phyloP scores from a whole-genome alignment of 92 coral and sea anemone species.

The Actinernus sp. region DNA sequence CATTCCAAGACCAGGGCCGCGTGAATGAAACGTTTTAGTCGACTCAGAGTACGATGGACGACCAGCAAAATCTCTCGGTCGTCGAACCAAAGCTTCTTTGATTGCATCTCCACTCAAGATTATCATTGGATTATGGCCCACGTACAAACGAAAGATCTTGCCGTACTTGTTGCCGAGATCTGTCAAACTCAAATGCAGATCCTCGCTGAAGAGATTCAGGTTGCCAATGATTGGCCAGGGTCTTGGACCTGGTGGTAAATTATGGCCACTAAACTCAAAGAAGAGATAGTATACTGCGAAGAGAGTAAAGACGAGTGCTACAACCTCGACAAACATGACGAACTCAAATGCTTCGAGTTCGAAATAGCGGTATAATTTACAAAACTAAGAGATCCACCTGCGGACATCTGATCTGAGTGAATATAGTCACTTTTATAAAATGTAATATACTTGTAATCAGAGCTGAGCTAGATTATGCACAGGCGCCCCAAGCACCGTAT shows the following conservation, averaged over 20 bases:
- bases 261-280: conserved; percentile 29
- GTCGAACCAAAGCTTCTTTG: conserved; percentile 70
- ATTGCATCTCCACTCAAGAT: conserved; percentile 70
- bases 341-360: too few species aligned
- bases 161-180: conserved; percentile 70
- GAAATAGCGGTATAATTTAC: too few species aligned
- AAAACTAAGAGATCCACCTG: too few species aligned
- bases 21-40: background rate
- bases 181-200: conserved; percentile 53
- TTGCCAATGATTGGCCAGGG: conserved; percentile 44
- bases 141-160: conserved; percentile 69
- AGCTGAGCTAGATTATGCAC: too few species aligned
- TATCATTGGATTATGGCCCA: conserved; percentile 62
- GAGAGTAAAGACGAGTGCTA: conserved; percentile 13
- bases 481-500: too few species aligned
- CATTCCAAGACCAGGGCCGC: conserved; percentile 6
- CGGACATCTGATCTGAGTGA: too few species aligned
- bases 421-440: too few species aligned
- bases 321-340: conserved; percentile 30
- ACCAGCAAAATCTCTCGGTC: conserved; percentile 77
- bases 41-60: conserved; percentile 40
- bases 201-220: conserved; percentile 1
- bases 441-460: too few species aligned
- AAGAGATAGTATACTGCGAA: conserved; percentile 27
- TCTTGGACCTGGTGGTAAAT: conserved; percentile 37